Evolutionary conservation across 2,888 invertebrate genomes (phyloP).

Genomic region (Gandaritis pyraliata): DNA sequence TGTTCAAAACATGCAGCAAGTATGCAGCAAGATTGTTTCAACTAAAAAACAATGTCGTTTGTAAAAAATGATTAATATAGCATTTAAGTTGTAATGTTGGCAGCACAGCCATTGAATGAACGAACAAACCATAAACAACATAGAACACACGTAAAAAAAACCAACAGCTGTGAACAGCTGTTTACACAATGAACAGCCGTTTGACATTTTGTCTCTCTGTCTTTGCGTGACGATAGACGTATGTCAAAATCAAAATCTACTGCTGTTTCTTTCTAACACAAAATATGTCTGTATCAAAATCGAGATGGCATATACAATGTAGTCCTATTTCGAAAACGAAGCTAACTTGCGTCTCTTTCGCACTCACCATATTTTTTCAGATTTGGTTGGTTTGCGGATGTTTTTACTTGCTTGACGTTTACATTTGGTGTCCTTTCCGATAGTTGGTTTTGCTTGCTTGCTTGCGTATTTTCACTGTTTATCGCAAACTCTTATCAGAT

Average conservation of each 20-base stretch:
- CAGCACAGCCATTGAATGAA: background rate
- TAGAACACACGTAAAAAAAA: slow-evolving; percentile 13
- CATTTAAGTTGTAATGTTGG: too few relatives aligned
- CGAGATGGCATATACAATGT: slow-evolving; percentile 20
- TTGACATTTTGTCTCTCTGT: slow-evolving; percentile 51
- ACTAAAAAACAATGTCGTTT: too few relatives aligned
- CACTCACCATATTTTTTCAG: slow-evolving; percentile 10
- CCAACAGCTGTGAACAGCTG: slow-evolving; percentile 61
- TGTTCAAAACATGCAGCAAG: too few relatives aligned
- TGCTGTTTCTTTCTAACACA: slow-evolving; percentile 26
- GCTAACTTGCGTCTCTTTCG: slow-evolving; percentile 18
- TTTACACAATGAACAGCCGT: too few relatives aligned
- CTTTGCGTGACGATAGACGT: slow-evolving; percentile 13
- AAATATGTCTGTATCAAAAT: slow-evolving; percentile 8
- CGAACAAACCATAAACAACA: slow-evolving; percentile 27
- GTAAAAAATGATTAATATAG: too few relatives aligned
- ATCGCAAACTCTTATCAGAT: slow-evolving; percentile 61
- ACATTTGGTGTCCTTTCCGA: slow-evolving; percentile 55
- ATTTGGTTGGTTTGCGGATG: slow-evolving; percentile 17
- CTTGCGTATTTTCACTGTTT: slow-evolving; percentile 55
- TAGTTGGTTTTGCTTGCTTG: slow-evolving; percentile 61
- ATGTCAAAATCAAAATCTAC: slow-evolving; percentile 4
- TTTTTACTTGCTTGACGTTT: slow-evolving; percentile 47
- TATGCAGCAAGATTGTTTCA: too few relatives aligned
- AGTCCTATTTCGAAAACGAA: slow-evolving; percentile 2